Base-by-base conservation (phyloP, 2,113 vertebrate genomes). In the Micronycteris hirsuta region DNA sequence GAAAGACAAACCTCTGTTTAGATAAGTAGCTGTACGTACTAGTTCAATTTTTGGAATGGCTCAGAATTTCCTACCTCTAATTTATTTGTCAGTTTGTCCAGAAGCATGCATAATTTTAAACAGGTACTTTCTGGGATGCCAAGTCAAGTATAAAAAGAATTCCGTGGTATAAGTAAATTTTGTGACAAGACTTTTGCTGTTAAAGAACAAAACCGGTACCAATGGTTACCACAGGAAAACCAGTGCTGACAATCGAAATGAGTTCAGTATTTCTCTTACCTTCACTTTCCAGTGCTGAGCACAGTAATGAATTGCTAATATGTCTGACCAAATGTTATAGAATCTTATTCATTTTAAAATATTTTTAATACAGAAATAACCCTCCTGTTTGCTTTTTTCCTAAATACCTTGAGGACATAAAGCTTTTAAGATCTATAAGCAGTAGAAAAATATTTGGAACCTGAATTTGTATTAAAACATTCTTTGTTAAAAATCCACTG, bases 371-470 rank as follows among this genome's bases (percentile, higher is more conserved):
- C 33, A 97, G 92, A 93, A 70, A 47, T 67, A 97, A 96, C 58
- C 47, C 94, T 74, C 12, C 28, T 80, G 76, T 98, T 98, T 97
- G 67, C 71, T 92, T 96, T 61, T 81, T 15, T 52, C 1, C 1
- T n/a, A 96, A 70, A 87, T 38, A 96, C 91, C 98, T 98, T 92
- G 74, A 97, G 98, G 98, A 98, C 86, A 98, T 0, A 95, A 98
- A 96, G 97, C 98, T 98, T 98, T 98, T 98, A 98, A 98, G 96
- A 96, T 94, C 95, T 97, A 97, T 71, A 97, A 97, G 89, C 78
- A 10, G 0, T 45, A 97, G 58, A 73, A 97, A 82, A 67, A 94
- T 94, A 94, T 54, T 14, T 92, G 92, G 89, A 98, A 97, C 74
- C 97, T 74, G 95, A 61, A 89, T 96, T 87, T 77, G 70, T 93